Evolutionary conservation across 2,888 invertebrate genomes (phyloP).

Genomic region (Drosophila maculinotata): DNA sequence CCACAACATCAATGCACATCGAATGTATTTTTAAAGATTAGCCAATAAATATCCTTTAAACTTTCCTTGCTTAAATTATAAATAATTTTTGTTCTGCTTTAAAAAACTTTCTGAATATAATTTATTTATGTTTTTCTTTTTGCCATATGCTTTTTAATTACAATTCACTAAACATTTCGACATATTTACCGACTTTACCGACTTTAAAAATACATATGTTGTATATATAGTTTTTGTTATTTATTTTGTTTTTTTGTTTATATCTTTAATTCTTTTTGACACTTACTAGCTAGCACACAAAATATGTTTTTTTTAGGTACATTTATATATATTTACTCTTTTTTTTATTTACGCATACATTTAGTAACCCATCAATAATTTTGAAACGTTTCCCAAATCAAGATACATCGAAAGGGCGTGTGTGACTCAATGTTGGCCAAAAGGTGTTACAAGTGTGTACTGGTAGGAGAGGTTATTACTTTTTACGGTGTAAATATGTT

Average conservation of each 20-base stretch:
- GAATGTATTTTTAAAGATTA: slow-evolving; percentile 64
- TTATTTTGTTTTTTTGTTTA: slow-evolving; percentile 41
- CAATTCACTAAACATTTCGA: slow-evolving; percentile 70
- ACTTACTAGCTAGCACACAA: slow-evolving; percentile 84
- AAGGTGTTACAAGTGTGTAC: slow-evolving; percentile 39
- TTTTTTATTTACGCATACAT: slow-evolving; percentile 70
- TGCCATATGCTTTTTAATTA: slow-evolving; percentile 43
- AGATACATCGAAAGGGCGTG: slow-evolving; percentile 52
- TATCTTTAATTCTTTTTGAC: slow-evolving; percentile 68
- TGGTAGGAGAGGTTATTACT: slow-evolving; percentile 31
- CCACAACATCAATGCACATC: slow-evolving; percentile 78
- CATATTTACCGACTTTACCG: slow-evolving; percentile 62
- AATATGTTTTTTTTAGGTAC: slow-evolving; percentile 83
- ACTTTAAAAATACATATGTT: slow-evolving; percentile 61
- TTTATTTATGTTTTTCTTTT: slow-evolving; percentile 29
- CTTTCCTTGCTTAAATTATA: slow-evolving; percentile 55
- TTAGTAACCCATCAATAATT: slow-evolving; percentile 63
- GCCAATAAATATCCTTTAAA: slow-evolving; percentile 60
- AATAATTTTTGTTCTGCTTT: slow-evolving; percentile 42
- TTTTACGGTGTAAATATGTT: slow-evolving; percentile 67
- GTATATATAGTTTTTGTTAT: slow-evolving; percentile 55
- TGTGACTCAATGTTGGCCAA: slow-evolving; percentile 44
- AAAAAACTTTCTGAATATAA: slow-evolving; percentile 49
- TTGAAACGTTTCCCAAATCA: slow-evolving; percentile 52
- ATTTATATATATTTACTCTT: slow-evolving; percentile 74